These are phyloP conservation scores for Pampusana beccarii DNA, from an alignment of 2,113 vertebrate species.

Conservation along the genomic window DNA sequence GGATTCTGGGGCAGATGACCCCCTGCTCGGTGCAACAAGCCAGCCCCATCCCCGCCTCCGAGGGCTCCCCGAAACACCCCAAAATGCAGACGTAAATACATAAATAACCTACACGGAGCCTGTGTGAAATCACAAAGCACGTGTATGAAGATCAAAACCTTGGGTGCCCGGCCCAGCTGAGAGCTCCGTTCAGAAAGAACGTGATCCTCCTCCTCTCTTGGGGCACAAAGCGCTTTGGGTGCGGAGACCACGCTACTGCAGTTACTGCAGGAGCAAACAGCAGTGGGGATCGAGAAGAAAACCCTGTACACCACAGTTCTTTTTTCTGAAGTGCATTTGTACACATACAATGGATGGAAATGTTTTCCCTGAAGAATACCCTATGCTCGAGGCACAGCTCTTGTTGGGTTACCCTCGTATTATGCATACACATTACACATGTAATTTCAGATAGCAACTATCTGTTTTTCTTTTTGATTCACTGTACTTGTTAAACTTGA, in stretches of 20 bases:
- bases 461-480: not conserved
- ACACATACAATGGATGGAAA: accelerated
- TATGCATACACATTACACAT: not conserved
- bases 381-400: accelerated
- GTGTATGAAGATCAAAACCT: not conserved
- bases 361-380: not conserved
- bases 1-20: not conserved
- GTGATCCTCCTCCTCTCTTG: not conserved
- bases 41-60: not conserved
- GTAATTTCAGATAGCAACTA: not conserved
- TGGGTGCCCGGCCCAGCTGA: too few relatives aligned
- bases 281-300: not conserved
- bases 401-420: accelerated
- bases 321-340: not conserved
- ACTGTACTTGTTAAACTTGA: not conserved
- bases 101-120: accelerated
- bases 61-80: accelerated
- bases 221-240: accelerated
- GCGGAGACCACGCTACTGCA: too few relatives aligned
- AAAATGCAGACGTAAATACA: not conserved
- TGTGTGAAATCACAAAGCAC: accelerated
- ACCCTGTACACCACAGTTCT: accelerated
- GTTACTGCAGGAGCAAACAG: too few relatives aligned
- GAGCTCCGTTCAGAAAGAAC: accelerated
- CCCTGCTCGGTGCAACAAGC: not conserved